A percentile compares a stretch with the other conserved stretches of the same genome.
These are phyloP conservation scores for Thalassophryne amazonica DNA, from an alignment of 2,797 vertebrate genomes.

Conservation along the genomic window DNA sequence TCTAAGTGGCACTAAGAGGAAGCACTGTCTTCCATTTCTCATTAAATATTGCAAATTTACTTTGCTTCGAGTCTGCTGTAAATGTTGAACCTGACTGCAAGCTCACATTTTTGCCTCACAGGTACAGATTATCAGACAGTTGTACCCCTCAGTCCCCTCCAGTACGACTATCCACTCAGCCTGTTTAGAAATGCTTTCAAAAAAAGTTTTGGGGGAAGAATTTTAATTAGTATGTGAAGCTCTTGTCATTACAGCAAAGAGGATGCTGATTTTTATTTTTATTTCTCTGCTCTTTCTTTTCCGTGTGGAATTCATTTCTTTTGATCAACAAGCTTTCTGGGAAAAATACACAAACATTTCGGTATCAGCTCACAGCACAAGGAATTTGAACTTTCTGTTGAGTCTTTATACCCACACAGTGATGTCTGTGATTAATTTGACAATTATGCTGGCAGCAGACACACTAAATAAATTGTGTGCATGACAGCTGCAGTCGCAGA, in stretches of 20 bases:
- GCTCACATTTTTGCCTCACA: background rate
- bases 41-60: conserved; percentile 51
- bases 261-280: conserved; percentile 13
- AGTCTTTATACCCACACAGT: background rate
- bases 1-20: conserved; percentile 48
- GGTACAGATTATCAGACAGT: conserved; percentile 20
- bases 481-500: conserved; percentile 16
- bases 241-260: conserved; percentile 33
- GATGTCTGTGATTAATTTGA: conserved; percentile 2
- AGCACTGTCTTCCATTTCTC: conserved; percentile 47
- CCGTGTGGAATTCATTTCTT: conserved; percentile 39
- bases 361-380: conserved; percentile 14
- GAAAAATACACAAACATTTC: conserved; percentile 30
- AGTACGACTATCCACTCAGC: conserved; percentile 3
- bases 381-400: background rate
- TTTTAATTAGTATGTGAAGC: conserved; percentile 42
- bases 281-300: conserved; percentile 12
- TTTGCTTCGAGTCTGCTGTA: conserved; percentile 38
- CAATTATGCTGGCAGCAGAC: conserved; percentile 1
- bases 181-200: conserved; percentile 9
- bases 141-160: conserved; percentile 3
- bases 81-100: conserved; percentile 4
- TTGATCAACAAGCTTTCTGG: conserved; percentile 43
- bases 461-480: conserved; percentile 11
- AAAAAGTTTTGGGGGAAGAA: conserved; percentile 18